Conservation (phyloP, 2,888 invertebrate species). For the Mimachlamys varia region DNA sequence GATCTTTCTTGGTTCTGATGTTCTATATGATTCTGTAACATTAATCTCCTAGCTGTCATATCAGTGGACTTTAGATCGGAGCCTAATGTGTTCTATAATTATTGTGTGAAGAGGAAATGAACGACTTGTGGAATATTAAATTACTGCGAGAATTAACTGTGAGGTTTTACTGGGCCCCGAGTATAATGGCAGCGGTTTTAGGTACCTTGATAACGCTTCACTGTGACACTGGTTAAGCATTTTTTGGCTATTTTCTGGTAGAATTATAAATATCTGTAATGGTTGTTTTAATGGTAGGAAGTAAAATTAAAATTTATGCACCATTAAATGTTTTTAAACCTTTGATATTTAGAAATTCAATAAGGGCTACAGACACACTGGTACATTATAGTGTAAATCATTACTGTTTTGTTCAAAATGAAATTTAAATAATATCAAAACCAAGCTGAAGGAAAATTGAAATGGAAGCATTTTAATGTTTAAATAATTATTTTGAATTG, state of each 20-base stretch:
- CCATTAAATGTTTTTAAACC: background rate
- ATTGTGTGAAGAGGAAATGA: constrained; percentile 9
- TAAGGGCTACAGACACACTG: background rate
- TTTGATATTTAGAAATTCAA: background rate
- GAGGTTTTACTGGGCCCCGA: background rate
- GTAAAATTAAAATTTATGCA: constrained; percentile 9
- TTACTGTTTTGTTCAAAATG: no score
- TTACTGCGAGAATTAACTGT: background rate
- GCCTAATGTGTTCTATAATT: constrained; percentile 23
- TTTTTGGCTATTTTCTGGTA: background rate
- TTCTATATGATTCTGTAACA: background rate
- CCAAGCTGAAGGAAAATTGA: no score
- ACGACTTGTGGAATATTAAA: constrained; percentile 16
- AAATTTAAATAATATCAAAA: no score
- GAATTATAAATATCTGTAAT: no score
- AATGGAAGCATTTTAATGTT: no score
- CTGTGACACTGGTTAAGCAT: background rate
- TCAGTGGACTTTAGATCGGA: background rate
- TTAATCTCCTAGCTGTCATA: background rate
- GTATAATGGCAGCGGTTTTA: background rate
- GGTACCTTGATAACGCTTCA: background rate
- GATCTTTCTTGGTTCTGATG: background rate
- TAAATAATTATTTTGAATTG: no score
- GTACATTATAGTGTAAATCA: no score
- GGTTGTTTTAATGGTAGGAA: background rate